A percentile compares a stretch with the other conserved stretches of the same genome.
phyloP scores from a whole-genome alignment of 2,797 vertebrate genomes.

The Anas bernieri region DNA sequence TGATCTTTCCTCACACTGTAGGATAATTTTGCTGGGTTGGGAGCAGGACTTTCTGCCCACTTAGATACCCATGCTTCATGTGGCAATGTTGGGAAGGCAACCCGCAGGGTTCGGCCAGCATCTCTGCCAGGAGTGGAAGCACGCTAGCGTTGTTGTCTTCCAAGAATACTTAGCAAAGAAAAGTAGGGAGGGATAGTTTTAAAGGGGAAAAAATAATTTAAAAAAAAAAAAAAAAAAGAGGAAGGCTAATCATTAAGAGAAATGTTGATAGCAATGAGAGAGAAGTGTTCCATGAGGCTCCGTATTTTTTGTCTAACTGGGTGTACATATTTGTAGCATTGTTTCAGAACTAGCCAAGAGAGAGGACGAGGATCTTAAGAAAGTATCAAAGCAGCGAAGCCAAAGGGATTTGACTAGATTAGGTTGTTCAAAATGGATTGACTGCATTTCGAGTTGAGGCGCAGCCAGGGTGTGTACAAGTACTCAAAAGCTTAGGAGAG shows the following conservation, averaged over 20 bases:
- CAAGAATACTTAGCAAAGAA: not conserved
- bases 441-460: not conserved
- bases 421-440: not conserved
- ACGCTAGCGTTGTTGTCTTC: fast-evolving
- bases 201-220: not conserved
- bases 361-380: fast-evolving
- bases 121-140: not conserved
- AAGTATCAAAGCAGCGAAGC: not conserved
- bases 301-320: not conserved
- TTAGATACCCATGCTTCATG: not conserved
- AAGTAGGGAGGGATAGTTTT: not conserved
- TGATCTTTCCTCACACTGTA: fast-evolving
- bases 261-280: not conserved
- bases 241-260: not conserved
- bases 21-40: not conserved
- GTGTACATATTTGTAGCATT: not conserved
- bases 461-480: not conserved
- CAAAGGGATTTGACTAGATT: not conserved
- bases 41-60: not conserved
- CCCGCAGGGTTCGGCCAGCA: not conserved
- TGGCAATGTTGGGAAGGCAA: not conserved
- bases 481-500: not conserved
- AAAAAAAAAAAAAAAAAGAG: no score
- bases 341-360: not conserved
- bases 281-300: not conserved